Evolutionary conservation across 2,113 vertebrate genomes (phyloP).

Genomic region (Eulacestoma nigropectus): DNA sequence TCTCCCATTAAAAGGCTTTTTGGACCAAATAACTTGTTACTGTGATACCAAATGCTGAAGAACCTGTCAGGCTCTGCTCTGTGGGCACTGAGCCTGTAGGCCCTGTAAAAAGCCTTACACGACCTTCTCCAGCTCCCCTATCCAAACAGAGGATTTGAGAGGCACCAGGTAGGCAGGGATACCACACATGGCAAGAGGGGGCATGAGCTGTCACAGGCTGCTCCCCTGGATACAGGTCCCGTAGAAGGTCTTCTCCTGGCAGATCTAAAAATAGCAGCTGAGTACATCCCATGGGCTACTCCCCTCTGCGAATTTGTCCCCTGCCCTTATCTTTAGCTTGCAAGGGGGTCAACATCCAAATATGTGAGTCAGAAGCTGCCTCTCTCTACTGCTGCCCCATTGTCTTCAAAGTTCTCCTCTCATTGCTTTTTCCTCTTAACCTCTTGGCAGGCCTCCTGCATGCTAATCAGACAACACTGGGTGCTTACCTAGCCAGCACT

Average conservation of each 20-base stretch:
- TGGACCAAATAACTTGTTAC: not conserved
- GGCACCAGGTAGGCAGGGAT: not conserved
- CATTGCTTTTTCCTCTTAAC: not conserved
- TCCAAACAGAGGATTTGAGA: not conserved
- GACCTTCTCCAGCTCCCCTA: not conserved
- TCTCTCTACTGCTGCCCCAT: not conserved
- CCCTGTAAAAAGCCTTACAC: not conserved
- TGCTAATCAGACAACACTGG: not conserved
- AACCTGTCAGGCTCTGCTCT: not conserved
- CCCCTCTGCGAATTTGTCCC: accelerated
- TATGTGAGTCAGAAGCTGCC: not conserved
- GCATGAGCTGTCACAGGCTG: accelerated
- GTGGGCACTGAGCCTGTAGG: accelerated
- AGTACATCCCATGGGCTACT: not conserved
- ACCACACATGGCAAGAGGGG: not conserved
- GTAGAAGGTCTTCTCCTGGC: not conserved
- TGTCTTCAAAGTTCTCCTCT: not conserved
- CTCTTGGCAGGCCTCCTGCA: not conserved
- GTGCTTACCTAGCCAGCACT: not conserved
- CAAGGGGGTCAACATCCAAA: not conserved
- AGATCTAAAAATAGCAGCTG: not conserved
- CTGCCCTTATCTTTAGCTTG: not conserved
- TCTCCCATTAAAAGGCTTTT: not conserved
- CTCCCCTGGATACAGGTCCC: not conserved
- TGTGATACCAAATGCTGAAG: not conserved